Evolutionary conservation across 1,140 invertebrate species (phyloP), one percentile per base, ranked within the genome.

Genomic region (Heliconius eleuchia): DNA sequence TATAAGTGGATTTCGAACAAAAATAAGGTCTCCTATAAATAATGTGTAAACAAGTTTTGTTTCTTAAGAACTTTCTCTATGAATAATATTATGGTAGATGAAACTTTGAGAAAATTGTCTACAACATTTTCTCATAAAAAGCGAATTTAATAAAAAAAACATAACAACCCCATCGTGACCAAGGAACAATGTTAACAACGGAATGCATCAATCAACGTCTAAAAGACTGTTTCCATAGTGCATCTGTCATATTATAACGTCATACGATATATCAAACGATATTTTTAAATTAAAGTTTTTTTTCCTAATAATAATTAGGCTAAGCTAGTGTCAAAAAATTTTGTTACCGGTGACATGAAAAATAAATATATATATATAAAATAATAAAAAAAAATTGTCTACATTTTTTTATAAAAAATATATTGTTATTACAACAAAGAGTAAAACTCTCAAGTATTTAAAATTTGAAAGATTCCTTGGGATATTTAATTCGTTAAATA

Each of bases 91-190:
- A 83, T 55, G 80, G 34, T 72, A 39, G 57, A 73, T 34, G 73
- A 73, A 74, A 81, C 37, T 80, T 27, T 50, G 81, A 71, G 78
- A 78, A 85, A 85, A 85, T 71, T 79, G 80, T 75, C 74, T 66
- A 80, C 79, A 74, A 23, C 80, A 77, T 84, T 82, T 79, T 37
- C 78, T 80, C 52, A 76, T 78, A 81, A 81, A 81, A 78, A 78
- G 37, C 23, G 66, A 66, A 73, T 78, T 76, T 78, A 75, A 78
- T 81, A 81, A 78, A 76, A 81, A 74, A 81, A 66, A 66, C 13
- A 66, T 66, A 66, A 80, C 76, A 82, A 84, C 81, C 82, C 82
- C 80, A 83, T 83, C 80, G 80, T 76, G 77, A 83, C 81, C 79
- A 80, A 46, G 77, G 70, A 74, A 78, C 82, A 80, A 73, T 79